Conservation (phyloP, 2,113 vertebrate species). For the Oryzias celebensis region DNA sequence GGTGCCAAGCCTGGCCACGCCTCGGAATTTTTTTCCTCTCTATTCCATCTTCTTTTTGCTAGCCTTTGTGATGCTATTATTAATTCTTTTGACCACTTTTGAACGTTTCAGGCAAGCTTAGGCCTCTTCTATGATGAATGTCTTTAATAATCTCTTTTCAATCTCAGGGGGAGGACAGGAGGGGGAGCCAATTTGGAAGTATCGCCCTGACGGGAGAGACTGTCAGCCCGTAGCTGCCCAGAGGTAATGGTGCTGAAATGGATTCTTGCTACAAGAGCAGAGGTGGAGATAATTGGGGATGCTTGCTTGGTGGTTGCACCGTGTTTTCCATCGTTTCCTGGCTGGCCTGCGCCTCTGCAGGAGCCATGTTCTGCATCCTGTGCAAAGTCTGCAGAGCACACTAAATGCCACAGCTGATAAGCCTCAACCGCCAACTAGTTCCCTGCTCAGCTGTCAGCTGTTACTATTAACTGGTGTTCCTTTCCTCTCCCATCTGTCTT, state of each 20-base stretch:
- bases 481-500: slow-evolving; percentile 13
- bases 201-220: slow-evolving; percentile 61
- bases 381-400: slow-evolving; percentile 30
- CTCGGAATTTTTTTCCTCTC: slow-evolving; percentile 27
- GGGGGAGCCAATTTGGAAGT: slow-evolving; percentile 73
- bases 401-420: slow-evolving; percentile 42
- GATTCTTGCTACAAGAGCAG: slow-evolving; percentile 63
- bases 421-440: slow-evolving; percentile 27
- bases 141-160: slow-evolving; percentile 74
- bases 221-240: slow-evolving; percentile 53
- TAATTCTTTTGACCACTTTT: slow-evolving; percentile 36
- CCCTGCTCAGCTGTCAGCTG: slow-evolving; percentile 37
- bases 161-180: slow-evolving; percentile 65
- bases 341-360: slow-evolving; percentile 28
- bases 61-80: slow-evolving; percentile 31
- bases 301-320: slow-evolving; percentile 54
- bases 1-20: slow-evolving; percentile 39
- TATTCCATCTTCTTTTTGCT: slow-evolving; percentile 22
- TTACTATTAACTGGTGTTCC: slow-evolving; percentile 38
- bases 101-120: slow-evolving; percentile 47
- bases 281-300: slow-evolving; percentile 70
- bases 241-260: slow-evolving; percentile 67
- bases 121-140: slow-evolving; percentile 65
- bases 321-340: slow-evolving; percentile 28
- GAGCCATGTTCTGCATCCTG: slow-evolving; percentile 19